phyloP scores from a whole-genome alignment of 2,888 invertebrate species.

The Caenorhabditis japonica region DNA sequence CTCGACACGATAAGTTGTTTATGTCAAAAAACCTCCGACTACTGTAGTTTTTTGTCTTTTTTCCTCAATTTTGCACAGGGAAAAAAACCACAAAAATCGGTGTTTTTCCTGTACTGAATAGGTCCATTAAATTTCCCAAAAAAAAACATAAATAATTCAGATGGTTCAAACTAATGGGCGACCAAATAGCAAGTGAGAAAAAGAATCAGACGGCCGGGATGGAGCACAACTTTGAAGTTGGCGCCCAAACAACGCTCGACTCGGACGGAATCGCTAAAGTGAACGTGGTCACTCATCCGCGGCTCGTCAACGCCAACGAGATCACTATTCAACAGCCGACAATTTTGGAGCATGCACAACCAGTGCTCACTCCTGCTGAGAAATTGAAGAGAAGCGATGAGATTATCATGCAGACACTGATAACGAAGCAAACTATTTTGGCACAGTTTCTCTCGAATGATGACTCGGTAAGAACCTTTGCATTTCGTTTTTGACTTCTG shows the following conservation, averaged over 20 bases:
- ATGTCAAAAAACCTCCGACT: no score
- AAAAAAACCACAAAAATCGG: no score
- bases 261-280: slow-evolving; percentile 64
- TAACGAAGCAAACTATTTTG: slow-evolving; percentile 73
- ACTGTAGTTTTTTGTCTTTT: no score
- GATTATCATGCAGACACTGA: slow-evolving; percentile 71
- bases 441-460: slow-evolving; percentile 66
- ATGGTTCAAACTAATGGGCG: slow-evolving; percentile 71
- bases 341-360: slow-evolving; percentile 77
- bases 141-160: slow-evolving; percentile 46
- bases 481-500: neutral
- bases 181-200: slow-evolving; percentile 69
- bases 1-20: no score
- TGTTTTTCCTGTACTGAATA: no score
- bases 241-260: slow-evolving; percentile 46
- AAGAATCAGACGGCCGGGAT: slow-evolving; percentile 50
- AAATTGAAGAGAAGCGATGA: slow-evolving; percentile 77
- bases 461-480: slow-evolving; percentile 51
- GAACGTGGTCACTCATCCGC: slow-evolving; percentile 75
- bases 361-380: slow-evolving; percentile 78
- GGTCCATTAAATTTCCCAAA: no score
- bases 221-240: slow-evolving; percentile 51
- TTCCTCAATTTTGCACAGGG: no score
- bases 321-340: slow-evolving; percentile 75
- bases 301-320: slow-evolving; percentile 74